phyloP scores from a whole-genome alignment of 92 coral and sea anemone species.

The Diadumene lineata region DNA sequence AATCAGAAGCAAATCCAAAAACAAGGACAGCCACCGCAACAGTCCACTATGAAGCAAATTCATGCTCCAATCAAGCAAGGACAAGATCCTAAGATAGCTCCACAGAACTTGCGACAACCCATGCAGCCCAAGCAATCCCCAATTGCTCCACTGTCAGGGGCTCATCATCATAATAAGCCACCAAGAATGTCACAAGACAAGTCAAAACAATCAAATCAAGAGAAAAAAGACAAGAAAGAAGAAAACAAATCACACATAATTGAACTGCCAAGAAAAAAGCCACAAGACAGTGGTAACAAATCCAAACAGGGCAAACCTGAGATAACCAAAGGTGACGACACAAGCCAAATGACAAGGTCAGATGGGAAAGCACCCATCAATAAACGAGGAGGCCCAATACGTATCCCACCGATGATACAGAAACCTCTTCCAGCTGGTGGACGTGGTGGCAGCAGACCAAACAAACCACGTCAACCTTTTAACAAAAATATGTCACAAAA shows the following conservation, averaged over 20 bases:
- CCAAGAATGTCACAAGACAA: slow-evolving; percentile 50
- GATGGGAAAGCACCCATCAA: slow-evolving; percentile 62
- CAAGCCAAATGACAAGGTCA: slow-evolving; percentile 31
- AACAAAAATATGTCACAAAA: slow-evolving; percentile 42
- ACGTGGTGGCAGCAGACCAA: slow-evolving; percentile 26
- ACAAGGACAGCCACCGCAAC: slow-evolving; percentile 25
- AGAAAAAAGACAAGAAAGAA: slow-evolving; percentile 68
- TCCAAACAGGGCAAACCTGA: slow-evolving; percentile 69
- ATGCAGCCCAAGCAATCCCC: slow-evolving; percentile 35
- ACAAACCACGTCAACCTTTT: slow-evolving; percentile 56
- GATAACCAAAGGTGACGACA: slow-evolving; percentile 55
- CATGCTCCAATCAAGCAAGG: slow-evolving; percentile 23
- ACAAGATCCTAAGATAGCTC: slow-evolving; percentile 8
- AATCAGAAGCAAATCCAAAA: slow-evolving; percentile 22
- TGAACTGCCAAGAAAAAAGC: slow-evolving; percentile 63
- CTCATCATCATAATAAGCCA: slow-evolving; percentile 47
- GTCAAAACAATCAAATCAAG: slow-evolving; percentile 63
- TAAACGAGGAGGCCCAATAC: slow-evolving; percentile 48
- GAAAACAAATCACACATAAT: slow-evolving; percentile 56
- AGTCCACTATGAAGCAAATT: slow-evolving; percentile 32
- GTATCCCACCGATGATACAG: slow-evolving; percentile 56
- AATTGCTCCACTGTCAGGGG: slow-evolving; percentile 37
- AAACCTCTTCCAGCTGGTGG: slow-evolving; percentile 34
- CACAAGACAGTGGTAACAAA: slow-evolving; percentile 59
- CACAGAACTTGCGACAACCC: slow-evolving; percentile 12